Evolutionary conservation across 2,113 vertebrate genomes (phyloP).

Genomic region (Chlorocebus sabaeus): DNA sequence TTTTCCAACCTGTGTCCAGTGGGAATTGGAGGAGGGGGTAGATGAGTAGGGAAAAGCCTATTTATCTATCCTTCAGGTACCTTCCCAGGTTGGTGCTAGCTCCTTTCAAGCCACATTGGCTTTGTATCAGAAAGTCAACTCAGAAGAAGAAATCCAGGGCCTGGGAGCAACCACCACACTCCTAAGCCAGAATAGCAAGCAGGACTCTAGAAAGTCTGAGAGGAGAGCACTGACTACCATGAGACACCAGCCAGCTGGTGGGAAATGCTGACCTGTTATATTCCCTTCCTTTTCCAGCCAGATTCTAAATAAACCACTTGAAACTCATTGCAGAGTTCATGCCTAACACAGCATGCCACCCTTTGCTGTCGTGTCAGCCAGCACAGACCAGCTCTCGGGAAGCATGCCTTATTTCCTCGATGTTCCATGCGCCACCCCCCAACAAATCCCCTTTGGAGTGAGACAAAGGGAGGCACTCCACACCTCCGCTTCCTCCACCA

Average conservation of each 20-base stretch:
- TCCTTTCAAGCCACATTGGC: neutral
- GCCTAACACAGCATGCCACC: neutral
- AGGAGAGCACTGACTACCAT: neutral
- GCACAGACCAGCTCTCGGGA: neutral
- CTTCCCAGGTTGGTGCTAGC: neutral
- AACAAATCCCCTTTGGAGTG: neutral
- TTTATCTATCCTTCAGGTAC: neutral
- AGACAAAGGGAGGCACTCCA: neutral
- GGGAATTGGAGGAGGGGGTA: neutral
- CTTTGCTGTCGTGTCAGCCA: neutral
- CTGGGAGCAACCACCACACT: neutral
- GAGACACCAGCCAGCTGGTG: slow-evolving; percentile 35
- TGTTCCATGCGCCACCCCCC: fast-evolving
- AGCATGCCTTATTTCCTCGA: neutral
- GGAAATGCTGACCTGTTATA: slow-evolving; percentile 56
- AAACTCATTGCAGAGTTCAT: slow-evolving; percentile 7
- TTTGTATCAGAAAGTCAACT: neutral
- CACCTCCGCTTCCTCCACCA: neutral
- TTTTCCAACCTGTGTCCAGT: neutral
- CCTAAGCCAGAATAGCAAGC: neutral
- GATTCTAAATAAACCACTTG: slow-evolving; percentile 61
- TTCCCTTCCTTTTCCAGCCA: slow-evolving; percentile 57
- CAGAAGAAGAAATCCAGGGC: neutral
- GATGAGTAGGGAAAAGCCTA: neutral
- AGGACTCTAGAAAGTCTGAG: neutral